These are phyloP conservation scores for Zapornia atra DNA, from an alignment of 2,113 vertebrate genomes.

Conservation along the genomic window DNA sequence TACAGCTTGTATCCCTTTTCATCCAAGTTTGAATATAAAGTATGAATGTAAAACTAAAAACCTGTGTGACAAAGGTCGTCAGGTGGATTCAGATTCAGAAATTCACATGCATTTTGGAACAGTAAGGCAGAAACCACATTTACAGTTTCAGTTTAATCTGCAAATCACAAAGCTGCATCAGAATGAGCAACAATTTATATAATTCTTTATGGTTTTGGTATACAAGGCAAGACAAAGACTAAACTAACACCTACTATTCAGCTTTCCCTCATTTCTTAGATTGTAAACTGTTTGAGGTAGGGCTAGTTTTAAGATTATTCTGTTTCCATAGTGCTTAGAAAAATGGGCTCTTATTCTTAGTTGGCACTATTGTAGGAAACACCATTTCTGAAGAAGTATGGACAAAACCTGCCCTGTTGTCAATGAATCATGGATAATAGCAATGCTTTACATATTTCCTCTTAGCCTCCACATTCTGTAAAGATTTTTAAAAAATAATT, in stretches of 20 bases:
- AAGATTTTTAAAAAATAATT: not conserved
- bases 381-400: conserved; percentile 24
- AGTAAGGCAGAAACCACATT: not conserved
- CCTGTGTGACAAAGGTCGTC: not conserved
- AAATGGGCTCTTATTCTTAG: conserved; percentile 9
- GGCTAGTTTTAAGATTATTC: conserved; percentile 41
- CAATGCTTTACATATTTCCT: conserved; percentile 37
- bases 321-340: conserved; percentile 55
- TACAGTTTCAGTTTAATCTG: conserved; percentile 11
- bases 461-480: conserved; percentile 1
- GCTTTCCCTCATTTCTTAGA: conserved; percentile 39
- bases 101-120: not conserved
- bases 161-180: conserved; percentile 8
- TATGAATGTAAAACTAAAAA: not conserved
- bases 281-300: conserved; percentile 49
- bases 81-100: conserved; percentile 3
- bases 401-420: conserved; percentile 44
- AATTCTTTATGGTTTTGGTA: conserved; percentile 39
- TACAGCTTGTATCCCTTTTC: not conserved
- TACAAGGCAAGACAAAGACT: conserved; percentile 42
- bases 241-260: conserved; percentile 38
- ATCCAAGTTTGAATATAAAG: not conserved
- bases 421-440: conserved; percentile 30
- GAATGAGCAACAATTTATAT: conserved; percentile 28
- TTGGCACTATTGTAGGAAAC: conserved; percentile 17